Evolutionary conservation across 2,113 vertebrate genomes (phyloP).

Genomic region (Phaethornis superciliosus): DNA sequence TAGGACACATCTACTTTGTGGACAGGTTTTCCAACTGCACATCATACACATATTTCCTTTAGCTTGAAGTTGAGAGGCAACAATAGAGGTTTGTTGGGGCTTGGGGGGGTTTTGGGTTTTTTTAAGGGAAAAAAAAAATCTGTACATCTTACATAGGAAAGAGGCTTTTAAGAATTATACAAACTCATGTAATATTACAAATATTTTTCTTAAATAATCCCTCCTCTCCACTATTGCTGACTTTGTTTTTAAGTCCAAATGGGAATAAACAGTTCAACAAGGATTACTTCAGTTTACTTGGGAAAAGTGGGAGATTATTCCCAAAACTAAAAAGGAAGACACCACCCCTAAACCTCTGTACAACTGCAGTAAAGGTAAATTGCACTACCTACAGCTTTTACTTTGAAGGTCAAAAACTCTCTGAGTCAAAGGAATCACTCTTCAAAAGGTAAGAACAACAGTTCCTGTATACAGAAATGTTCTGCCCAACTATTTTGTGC

Average conservation of each 20-base stretch:
- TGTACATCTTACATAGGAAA: background rate
- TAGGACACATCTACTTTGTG: background rate
- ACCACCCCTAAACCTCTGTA: background rate
- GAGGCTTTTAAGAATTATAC: background rate
- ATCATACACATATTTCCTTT: background rate
- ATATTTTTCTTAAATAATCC: background rate
- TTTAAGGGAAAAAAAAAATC: background rate
- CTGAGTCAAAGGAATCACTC: conserved; percentile 30
- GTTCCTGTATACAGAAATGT: conserved; percentile 13
- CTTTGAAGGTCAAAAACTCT: conserved; percentile 64
- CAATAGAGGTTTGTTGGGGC: background rate
- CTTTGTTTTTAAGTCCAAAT: background rate
- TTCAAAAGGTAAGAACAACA: conserved; percentile 59
- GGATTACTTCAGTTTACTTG: background rate
- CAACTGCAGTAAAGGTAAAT: conserved; percentile 10
- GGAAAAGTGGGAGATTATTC: background rate
- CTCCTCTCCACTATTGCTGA: background rate
- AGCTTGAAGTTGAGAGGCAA: background rate
- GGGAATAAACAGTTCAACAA: background rate
- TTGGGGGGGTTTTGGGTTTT: too few species aligned
- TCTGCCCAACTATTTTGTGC: conserved; percentile 56
- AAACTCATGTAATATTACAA: background rate
- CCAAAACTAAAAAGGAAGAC: conserved; percentile 13
- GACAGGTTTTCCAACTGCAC: background rate
- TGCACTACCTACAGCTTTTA: conserved; percentile 45